These are phyloP conservation scores for Plutella xylostella DNA, from an alignment of 2,888 invertebrate species.

Conservation along the genomic window DNA sequence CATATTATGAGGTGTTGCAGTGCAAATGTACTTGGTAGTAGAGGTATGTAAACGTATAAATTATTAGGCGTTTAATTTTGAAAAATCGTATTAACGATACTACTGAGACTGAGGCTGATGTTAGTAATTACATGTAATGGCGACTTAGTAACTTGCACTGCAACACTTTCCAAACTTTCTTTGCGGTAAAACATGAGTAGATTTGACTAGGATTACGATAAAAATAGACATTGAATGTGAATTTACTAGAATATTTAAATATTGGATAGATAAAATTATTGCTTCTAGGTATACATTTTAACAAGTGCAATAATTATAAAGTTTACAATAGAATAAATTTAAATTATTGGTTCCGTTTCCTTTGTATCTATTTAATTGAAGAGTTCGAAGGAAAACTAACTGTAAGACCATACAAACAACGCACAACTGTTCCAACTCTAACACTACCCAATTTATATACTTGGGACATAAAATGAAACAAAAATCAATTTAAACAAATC, in stretches of 20 bases:
- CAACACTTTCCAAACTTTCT: background rate
- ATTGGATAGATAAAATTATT: slow-evolving; percentile 46
- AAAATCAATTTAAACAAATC: slow-evolving; percentile 22
- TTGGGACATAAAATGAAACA: slow-evolving; percentile 26
- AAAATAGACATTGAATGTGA: slow-evolving; percentile 53
- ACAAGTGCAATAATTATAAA: slow-evolving; percentile 38
- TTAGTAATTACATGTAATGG: too few relatives aligned
- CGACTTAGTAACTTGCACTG: background rate
- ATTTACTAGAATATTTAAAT: slow-evolving; percentile 29
- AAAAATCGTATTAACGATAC: too few relatives aligned
- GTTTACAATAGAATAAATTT: slow-evolving; percentile 22
- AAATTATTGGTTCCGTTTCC: slow-evolving; percentile 45
- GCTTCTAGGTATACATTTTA: slow-evolving; percentile 50
- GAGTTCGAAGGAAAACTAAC: slow-evolving; percentile 17
- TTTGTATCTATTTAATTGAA: slow-evolving; percentile 16
- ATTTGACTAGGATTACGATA: slow-evolving; percentile 28
- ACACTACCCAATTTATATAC: too few relatives aligned
- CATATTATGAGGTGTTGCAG: slow-evolving; percentile 1
- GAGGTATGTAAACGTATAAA: too few relatives aligned
- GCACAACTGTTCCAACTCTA: too few relatives aligned
- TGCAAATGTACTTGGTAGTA: too few relatives aligned
- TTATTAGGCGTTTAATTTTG: too few relatives aligned
- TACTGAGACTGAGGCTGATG: too few relatives aligned
- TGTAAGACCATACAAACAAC: too few relatives aligned
- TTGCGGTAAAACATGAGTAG: slow-evolving; percentile 38